Conservation (phyloP, 2,797 vertebrate genomes). For the Echeneis naucrates region DNA sequence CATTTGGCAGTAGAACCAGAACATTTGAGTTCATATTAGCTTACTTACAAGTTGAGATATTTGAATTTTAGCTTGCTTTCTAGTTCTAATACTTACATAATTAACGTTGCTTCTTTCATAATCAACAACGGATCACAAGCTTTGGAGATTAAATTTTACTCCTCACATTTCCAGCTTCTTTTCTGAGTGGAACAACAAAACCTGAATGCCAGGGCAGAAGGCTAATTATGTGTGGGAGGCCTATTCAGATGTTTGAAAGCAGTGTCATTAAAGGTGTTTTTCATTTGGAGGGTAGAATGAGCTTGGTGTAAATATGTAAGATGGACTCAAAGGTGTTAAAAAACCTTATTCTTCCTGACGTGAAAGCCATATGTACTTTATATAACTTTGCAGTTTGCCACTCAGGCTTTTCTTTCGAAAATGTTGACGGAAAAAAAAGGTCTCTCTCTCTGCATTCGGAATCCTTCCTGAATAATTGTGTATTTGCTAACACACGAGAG, state of each 20-base stretch:
- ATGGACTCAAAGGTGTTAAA: constrained; percentile 28
- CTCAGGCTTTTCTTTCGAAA: background rate
- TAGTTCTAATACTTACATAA: background rate
- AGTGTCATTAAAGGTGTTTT: constrained; percentile 42
- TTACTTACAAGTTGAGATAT: background rate
- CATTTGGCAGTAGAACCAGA: too few relatives aligned
- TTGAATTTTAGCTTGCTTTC: background rate
- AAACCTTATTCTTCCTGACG: constrained; percentile 10
- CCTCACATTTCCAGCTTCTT: background rate
- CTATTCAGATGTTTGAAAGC: constrained; percentile 31
- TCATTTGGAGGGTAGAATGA: constrained; percentile 11
- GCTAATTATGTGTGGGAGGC: constrained; percentile 50
- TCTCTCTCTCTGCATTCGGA: background rate
- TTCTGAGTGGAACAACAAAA: constrained; percentile 1
- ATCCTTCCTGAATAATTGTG: background rate
- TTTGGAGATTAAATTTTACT: constrained; percentile 7
- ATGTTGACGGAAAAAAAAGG: background rate
- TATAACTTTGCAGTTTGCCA: background rate
- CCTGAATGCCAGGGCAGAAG: constrained; percentile 16
- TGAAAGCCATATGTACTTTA: background rate
- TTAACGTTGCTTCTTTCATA: background rate
- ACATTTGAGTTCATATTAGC: background rate
- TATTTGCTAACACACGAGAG: background rate
- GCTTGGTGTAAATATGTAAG: constrained; percentile 15
- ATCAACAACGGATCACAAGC: background rate